Evolutionary conservation across 2,113 vertebrate species (phyloP).

Genomic region (Bucco capensis): DNA sequence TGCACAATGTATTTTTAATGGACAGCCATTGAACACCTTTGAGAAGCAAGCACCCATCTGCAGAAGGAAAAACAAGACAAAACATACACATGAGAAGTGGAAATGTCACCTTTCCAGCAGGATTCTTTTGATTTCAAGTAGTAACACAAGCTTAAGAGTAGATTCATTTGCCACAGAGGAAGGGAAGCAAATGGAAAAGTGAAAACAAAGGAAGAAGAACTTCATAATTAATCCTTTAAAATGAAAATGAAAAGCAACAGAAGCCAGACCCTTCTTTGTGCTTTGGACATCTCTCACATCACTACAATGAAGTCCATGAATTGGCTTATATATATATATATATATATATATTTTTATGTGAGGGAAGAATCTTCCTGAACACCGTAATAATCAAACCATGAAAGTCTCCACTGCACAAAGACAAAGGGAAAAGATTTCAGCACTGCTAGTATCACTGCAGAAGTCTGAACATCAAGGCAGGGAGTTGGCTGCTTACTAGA

Average conservation of each 20-base stretch:
- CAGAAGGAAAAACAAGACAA: slow-evolving; percentile 22
- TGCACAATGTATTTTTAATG: slow-evolving; percentile 96
- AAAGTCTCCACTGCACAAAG: neutral
- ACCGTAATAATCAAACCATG: neutral
- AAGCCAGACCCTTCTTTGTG: neutral
- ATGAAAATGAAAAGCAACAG: neutral
- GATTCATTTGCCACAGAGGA: neutral
- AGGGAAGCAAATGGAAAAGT: too few species aligned
- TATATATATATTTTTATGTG: too few species aligned
- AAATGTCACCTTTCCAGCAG: neutral
- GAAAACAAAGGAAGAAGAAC: neutral
- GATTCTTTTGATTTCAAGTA: neutral
- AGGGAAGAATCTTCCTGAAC: neutral
- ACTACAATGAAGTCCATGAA: neutral
- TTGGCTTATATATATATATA: neutral
- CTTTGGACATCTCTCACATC: neutral
- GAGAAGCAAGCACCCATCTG: slow-evolving; percentile 99
- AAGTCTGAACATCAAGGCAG: neutral
- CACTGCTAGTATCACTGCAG: neutral
- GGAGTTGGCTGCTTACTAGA: neutral
- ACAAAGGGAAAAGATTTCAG: neutral
- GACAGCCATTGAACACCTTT: slow-evolving; percentile 98
- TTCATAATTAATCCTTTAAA: neutral
- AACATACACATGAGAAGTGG: neutral
- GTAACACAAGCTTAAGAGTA: neutral